Percentiles rank a stretch among this genome's conserved stretches.
phyloP scores from a whole-genome alignment of 2,113 vertebrate genomes.

The Eretmochelys imbricata region DNA sequence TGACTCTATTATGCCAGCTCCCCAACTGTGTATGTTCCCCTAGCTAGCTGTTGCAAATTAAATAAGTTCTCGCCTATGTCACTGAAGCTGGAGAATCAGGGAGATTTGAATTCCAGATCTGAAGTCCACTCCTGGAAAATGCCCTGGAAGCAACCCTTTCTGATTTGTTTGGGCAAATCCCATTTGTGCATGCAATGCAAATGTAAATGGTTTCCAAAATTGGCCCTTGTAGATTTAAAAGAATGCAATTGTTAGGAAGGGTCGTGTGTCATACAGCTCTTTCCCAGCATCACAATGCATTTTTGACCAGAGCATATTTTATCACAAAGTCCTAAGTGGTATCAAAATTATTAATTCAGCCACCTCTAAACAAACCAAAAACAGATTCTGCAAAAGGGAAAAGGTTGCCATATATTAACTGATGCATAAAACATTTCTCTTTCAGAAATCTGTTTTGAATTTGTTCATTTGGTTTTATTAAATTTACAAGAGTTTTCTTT shows the following conservation, averaged over 20 bases:
- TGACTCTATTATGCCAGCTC: constrained; percentile 32
- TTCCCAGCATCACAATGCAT: constrained; percentile 28
- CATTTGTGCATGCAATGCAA: constrained; percentile 43
- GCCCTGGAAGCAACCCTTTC: constrained; percentile 41
- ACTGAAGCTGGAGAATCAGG: neutral
- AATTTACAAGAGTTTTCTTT: constrained; percentile 33
- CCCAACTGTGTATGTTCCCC: neutral
- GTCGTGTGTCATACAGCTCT: neutral
- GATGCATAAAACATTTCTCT: constrained; percentile 65
- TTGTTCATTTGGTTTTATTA: constrained; percentile 39
- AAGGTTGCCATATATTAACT: constrained; percentile 68
- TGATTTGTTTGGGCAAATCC: neutral
- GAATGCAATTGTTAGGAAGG: neutral
- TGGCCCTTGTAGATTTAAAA: neutral
- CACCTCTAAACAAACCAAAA: constrained; percentile 59
- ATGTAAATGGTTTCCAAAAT: constrained; percentile 46
- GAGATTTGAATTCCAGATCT: neutral
- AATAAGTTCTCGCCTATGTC: neutral
- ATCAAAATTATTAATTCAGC: constrained; percentile 70
- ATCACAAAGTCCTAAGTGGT: constrained; percentile 54
- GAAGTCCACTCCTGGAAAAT: constrained; percentile 8
- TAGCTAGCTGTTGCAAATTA: constrained; percentile 40
- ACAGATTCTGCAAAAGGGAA: constrained; percentile 62
- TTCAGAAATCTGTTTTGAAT: constrained; percentile 52
- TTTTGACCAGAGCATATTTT: constrained; percentile 43